Evolutionary conservation across 2,888 invertebrate genomes (phyloP).

Genomic region (Drosophila multiciliata): DNA sequence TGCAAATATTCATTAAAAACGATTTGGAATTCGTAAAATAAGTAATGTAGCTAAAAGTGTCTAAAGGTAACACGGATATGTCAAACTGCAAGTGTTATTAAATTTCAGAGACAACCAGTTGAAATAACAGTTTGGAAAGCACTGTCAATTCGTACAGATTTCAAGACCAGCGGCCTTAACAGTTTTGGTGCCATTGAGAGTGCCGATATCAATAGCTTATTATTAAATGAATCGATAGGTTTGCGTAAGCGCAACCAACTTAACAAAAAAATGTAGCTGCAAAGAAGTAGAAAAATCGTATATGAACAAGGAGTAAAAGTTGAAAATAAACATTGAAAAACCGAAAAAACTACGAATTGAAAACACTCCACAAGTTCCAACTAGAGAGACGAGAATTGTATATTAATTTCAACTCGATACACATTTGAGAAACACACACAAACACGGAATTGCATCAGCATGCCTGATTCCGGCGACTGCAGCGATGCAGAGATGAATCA

Average conservation of each 20-base stretch:
- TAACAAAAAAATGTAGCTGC: constrained; percentile 58
- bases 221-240: constrained; percentile 50
- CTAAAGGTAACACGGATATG: background rate
- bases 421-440: constrained; percentile 41
- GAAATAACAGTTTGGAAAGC: constrained; percentile 32
- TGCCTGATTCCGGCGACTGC: constrained; percentile 70
- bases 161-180: constrained; percentile 31
- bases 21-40: background rate
- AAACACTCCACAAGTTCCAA: constrained; percentile 30
- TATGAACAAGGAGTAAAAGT: constrained; percentile 59
- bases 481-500: constrained; percentile 71
- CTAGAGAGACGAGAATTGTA: constrained; percentile 40
- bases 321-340: constrained; percentile 54
- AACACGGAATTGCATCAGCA: constrained; percentile 69
- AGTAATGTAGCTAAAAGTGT: background rate
- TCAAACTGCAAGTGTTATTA: constrained; percentile 1
- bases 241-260: constrained; percentile 61
- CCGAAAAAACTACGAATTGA: constrained; percentile 22
- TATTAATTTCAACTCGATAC: constrained; percentile 29
- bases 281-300: constrained; percentile 62
- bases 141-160: constrained; percentile 20
- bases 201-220: constrained; percentile 41
- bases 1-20: background rate
- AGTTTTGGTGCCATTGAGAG: constrained; percentile 41
- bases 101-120: constrained; percentile 4